Evolutionary conservation across 1,140 invertebrate genomes (phyloP).

Genomic region (Tetraneura akinire): DNA sequence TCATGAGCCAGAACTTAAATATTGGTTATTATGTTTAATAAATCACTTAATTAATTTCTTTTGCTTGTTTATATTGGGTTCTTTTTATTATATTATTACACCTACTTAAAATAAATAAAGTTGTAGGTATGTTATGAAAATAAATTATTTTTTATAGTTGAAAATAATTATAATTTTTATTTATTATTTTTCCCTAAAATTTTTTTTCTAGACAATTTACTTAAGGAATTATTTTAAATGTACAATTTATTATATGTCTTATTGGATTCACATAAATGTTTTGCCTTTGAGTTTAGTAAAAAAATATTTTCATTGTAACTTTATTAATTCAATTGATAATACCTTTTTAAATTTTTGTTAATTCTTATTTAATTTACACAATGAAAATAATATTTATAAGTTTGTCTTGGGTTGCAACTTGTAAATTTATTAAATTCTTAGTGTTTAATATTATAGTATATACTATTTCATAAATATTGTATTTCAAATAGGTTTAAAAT

Average conservation of each 20-base stretch:
- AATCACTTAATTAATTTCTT: conserved; percentile 26
- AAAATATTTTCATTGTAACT: no score
- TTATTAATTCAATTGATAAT: neutral
- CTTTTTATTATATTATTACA: conserved; percentile 28
- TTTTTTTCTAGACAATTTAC: neutral
- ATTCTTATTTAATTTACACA: neutral
- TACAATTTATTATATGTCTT: neutral
- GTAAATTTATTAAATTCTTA: no score
- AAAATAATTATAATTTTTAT: neutral
- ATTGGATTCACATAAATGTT: neutral
- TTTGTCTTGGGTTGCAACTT: no score
- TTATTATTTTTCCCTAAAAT: neutral
- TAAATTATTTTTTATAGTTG: conserved; percentile 45
- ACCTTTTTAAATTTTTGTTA: neutral
- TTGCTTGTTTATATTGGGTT: conserved; percentile 23
- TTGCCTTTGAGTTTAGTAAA: no score
- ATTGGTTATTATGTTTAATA: conserved; percentile 27
- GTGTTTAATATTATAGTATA: no score
- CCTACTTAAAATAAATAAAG: conserved; percentile 39
- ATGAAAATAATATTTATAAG: no score
- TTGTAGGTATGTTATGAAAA: conserved; percentile 48
- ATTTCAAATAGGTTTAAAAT: no score
- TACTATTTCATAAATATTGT: no score
- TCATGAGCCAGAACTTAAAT: conserved; percentile 46
- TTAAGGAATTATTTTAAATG: neutral